Evolutionary conservation across 2,797 vertebrate genomes (phyloP).

Genomic region (Gadopsis marmoratus): DNA sequence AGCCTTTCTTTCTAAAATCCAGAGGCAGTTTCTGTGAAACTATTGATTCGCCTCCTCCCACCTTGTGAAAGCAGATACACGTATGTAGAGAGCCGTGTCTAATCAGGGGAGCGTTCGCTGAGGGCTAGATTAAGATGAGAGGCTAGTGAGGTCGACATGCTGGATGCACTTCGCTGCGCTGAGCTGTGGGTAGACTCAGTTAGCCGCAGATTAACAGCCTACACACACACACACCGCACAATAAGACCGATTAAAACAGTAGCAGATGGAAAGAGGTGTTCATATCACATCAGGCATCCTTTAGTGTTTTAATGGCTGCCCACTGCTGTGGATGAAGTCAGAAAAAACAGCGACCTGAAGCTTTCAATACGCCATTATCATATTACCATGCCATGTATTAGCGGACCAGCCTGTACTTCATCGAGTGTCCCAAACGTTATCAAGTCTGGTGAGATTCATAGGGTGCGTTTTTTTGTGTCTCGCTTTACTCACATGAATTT

Average conservation of each 20-base stretch:
- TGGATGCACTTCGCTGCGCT: conserved; percentile 59
- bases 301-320: conserved; percentile 32
- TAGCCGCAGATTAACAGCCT: conserved; percentile 64
- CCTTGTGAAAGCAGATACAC: conserved; percentile 55
- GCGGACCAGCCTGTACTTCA: not conserved
- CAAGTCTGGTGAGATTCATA: not conserved
- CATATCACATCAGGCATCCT: conserved; percentile 37
- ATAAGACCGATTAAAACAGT: conserved; percentile 55
- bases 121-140: conserved; percentile 59
- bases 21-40: conserved; percentile 40
- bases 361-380: conserved; percentile 3
- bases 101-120: conserved; percentile 53
- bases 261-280: conserved; percentile 58
- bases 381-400: not conserved
- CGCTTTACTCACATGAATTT: not conserved
- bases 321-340: conserved; percentile 37
- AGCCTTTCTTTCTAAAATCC: conserved; percentile 34
- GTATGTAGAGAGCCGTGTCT: conserved; percentile 64
- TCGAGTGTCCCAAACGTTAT: not conserved
- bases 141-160: conserved; percentile 59
- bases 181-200: conserved; percentile 60
- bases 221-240: conserved; percentile 56
- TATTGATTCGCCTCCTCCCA: conserved; percentile 67
- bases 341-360: conserved; percentile 12
- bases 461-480: not conserved